phyloP scores from a whole-genome alignment of 2,888 invertebrate genomes.

The Apodemia mormo region DNA sequence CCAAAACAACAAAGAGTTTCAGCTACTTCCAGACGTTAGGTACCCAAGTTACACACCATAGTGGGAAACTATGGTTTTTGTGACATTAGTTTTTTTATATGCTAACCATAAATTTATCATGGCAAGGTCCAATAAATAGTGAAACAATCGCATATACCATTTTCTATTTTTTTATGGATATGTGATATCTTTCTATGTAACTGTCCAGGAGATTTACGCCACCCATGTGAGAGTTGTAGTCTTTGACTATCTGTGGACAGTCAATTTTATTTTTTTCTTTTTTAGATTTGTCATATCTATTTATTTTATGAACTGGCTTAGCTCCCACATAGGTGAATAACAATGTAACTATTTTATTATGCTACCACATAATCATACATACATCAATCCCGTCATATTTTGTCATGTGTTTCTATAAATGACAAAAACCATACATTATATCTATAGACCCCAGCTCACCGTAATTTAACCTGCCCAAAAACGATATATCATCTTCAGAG shows the following conservation, averaged over 20 bases:
- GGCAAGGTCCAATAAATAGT: neutral
- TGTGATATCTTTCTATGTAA: neutral
- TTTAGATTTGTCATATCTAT: neutral
- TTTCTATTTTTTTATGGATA: neutral
- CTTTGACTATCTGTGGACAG: neutral
- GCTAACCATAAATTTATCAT: neutral
- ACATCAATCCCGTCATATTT: no score
- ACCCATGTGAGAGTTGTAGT: slow-evolving; percentile 3
- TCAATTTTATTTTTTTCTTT: neutral
- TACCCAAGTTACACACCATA: neutral
- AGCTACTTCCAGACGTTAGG: neutral
- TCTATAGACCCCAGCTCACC: no score
- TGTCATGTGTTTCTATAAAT: no score
- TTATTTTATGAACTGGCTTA: neutral
- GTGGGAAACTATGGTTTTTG: neutral
- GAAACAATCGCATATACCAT: neutral
- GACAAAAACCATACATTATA: no score
- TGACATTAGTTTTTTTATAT: neutral
- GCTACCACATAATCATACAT: no score
- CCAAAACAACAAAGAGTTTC: neutral
- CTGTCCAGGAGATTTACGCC: neutral
- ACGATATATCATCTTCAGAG: no score
- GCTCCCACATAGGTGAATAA: neutral
- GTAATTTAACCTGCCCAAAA: no score
- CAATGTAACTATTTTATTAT: neutral